Base-by-base conservation (phyloP, 2,797 vertebrate genomes). In the Tapera naevia region DNA sequence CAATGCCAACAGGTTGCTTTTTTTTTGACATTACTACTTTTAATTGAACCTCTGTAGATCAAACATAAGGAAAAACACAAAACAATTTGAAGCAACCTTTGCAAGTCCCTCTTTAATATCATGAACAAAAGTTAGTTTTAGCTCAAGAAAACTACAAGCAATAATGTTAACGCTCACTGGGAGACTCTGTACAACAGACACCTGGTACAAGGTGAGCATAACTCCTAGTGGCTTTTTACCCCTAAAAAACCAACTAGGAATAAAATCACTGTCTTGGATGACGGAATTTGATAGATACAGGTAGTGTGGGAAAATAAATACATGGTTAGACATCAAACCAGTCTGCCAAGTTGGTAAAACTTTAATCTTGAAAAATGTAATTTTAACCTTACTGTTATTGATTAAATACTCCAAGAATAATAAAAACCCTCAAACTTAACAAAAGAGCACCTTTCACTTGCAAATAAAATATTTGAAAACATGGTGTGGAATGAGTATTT, bases 311-410 rank as follows among this genome's bases (percentile, higher is more conserved):
- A 91, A 96, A 96, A 91, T 15, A 88, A 86, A 37, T 57, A 86
- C 4, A 46, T 1, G 0, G 33, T 0, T 64, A 50, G 75, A 72
- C 37, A 89, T 56, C 64, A 69, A 57, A 65, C 61, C 21, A 91
- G 50, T 25, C 39, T 64, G 61, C 30, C 50, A 93, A 62, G 53
- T 30, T 91, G 57, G 91, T 91, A 78, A 93, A 96, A 94, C 79
- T 93, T 96, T 91, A 92, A 95, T 69, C 82, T 58, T 33, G 7
- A 16, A 93, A 91, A 88, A 43, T 72, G 81, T 64, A 60, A 85
- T 86, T 88, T 86, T 91, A 79, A 84, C 82, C 30, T 61, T 74
- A 39, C 21, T 58, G 80, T 91, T 88, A 96, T 41, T 92, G 64
- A 94, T 94, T 94, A 94, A 94, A 92, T 48, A 58, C 30, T 41